phyloP scores from a whole-genome alignment of 2,113 vertebrate species.

The Halichoeres trimaculatus region DNA sequence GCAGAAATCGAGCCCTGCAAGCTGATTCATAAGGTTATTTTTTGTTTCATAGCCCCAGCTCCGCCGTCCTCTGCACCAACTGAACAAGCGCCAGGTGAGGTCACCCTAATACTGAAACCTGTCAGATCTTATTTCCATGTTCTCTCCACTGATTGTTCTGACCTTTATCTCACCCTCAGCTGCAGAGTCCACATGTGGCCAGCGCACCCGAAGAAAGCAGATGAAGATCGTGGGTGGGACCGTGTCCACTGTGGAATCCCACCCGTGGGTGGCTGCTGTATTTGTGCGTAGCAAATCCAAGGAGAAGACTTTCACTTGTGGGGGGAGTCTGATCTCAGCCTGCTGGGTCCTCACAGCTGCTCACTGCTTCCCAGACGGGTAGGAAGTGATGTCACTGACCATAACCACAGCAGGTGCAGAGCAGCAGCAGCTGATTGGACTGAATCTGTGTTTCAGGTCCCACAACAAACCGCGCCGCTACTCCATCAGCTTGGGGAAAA shows the following conservation, averaged over 20 bases:
- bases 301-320: slow-evolving; percentile 82
- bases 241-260: slow-evolving; percentile 82
- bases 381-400: slow-evolving; percentile 10
- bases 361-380: slow-evolving; percentile 88
- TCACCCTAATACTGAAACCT: neutral
- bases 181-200: slow-evolving; percentile 82
- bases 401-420: neutral
- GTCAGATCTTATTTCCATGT: fast-evolving
- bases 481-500: slow-evolving; percentile 87
- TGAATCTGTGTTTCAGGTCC: slow-evolving; percentile 51
- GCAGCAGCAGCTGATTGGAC: neutral
- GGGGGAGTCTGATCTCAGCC: slow-evolving; percentile 90
- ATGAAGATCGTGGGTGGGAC: slow-evolving; percentile 90
- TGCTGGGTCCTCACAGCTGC: slow-evolving; percentile 95
- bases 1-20: neutral
- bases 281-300: slow-evolving; percentile 68
- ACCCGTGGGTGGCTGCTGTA: slow-evolving; percentile 93
- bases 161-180: neutral
- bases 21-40: fast-evolving
- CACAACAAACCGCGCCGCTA: slow-evolving; percentile 51
- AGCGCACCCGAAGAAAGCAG: slow-evolving; percentile 78
- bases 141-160: fast-evolving
- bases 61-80: neutral
- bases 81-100: slow-evolving; percentile 45
- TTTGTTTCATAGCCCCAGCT: slow-evolving; percentile 24